A percentile compares a stretch with the other conserved stretches of the same genome.
These are phyloP conservation scores for Spea multiplicata DNA, from an alignment of 2,113 vertebrate genomes.

Conservation along the genomic window DNA sequence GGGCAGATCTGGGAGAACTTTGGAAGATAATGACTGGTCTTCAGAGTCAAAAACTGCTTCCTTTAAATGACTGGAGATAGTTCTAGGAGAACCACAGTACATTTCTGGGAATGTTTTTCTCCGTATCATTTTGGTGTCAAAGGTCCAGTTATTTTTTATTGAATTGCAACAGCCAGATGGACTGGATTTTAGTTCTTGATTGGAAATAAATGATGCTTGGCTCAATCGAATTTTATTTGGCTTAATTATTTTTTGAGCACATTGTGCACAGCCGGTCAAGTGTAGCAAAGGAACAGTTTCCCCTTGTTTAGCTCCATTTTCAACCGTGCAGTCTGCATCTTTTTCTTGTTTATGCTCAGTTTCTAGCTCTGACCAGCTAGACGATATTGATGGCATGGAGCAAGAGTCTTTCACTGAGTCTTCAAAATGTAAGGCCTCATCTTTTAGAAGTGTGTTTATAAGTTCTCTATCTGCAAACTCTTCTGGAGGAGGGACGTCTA, in stretches of 20 bases:
- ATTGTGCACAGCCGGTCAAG: slow-evolving; percentile 46
- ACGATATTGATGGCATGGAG: slow-evolving; percentile 24
- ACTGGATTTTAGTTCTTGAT: slow-evolving; percentile 8
- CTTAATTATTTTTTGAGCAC: slow-evolving; percentile 37
- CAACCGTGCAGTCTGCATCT: slow-evolving; percentile 1
- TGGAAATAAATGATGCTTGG: slow-evolving; percentile 50
- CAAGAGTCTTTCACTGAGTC: slow-evolving; percentile 47
- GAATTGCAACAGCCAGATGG: neutral
- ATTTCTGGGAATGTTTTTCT: slow-evolving; percentile 70
- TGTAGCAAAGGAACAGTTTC: slow-evolving; percentile 49
- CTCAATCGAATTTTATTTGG: slow-evolving; percentile 58
- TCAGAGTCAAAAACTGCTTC: slow-evolving; percentile 63
- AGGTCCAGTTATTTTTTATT: neutral
- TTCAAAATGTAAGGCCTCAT: slow-evolving; percentile 52
- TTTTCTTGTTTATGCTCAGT: slow-evolving; percentile 47
- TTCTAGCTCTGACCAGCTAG: slow-evolving; percentile 15
- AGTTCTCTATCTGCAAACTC: slow-evolving; percentile 63
- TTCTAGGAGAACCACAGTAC: slow-evolving; percentile 38
- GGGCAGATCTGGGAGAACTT: slow-evolving; percentile 53
- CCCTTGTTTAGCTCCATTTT: slow-evolving; percentile 50
- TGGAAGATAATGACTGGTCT: slow-evolving; percentile 62
- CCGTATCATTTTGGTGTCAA: slow-evolving; percentile 54
- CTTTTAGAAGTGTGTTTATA: slow-evolving; percentile 56
- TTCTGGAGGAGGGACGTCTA: slow-evolving; percentile 61
- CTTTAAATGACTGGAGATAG: slow-evolving; percentile 50